phyloP scores from a whole-genome alignment of 1,140 invertebrate genomes.

The Zaprionus nigranus region DNA sequence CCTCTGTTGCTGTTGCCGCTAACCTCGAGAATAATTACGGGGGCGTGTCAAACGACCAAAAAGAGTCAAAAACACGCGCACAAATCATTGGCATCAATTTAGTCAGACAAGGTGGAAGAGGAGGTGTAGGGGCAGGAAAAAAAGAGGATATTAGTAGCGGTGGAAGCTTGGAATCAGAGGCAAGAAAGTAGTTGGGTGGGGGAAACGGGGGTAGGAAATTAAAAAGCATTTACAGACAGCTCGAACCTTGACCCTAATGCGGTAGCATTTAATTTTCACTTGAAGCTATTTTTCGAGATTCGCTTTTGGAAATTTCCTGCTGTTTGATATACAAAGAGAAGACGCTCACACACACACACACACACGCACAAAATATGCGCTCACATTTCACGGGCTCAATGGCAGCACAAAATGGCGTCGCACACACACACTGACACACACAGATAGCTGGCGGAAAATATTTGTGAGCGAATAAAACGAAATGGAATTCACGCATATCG shows the following conservation, averaged over 20 bases:
- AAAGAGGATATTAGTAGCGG: background rate
- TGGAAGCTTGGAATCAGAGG: background rate
- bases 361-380: slow-evolving; percentile 21
- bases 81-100: slow-evolving; percentile 30
- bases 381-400: slow-evolving; percentile 20
- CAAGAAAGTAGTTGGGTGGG: background rate
- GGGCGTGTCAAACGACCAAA: slow-evolving; percentile 6
- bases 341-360: background rate
- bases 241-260: slow-evolving; percentile 29
- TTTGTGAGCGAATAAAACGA: slow-evolving; percentile 41
- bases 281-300: slow-evolving; percentile 16
- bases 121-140: background rate
- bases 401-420: slow-evolving; percentile 26
- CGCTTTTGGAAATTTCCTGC: slow-evolving; percentile 15
- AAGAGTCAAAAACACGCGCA: slow-evolving; percentile 19
- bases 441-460: slow-evolving; percentile 18
- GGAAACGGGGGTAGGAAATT: slow-evolving; percentile 10
- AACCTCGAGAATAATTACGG: slow-evolving; percentile 13
- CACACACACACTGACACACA: slow-evolving; percentile 7
- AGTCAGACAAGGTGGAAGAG: background rate
- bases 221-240: slow-evolving; percentile 14
- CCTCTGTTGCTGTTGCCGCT: background rate
- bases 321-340: slow-evolving; percentile 13
- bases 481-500: slow-evolving; percentile 44
- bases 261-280: slow-evolving; percentile 12